Base-by-base conservation (phyloP, 2,113 vertebrate genomes). In the Lagenorhynchus albirostris region DNA sequence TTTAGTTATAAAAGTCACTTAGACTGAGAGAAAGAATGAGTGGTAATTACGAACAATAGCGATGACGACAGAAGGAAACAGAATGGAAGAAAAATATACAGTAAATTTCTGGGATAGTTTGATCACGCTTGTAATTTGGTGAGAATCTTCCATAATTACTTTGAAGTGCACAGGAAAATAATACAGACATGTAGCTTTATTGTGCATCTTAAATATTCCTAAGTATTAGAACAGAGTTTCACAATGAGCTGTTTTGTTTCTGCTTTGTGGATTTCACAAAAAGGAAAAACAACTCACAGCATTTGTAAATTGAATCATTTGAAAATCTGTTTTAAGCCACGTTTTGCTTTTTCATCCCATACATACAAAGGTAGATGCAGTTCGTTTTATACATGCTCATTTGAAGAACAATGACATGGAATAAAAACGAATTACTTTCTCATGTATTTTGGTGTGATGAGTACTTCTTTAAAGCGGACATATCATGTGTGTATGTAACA, bases 401-500 rank as follows among this genome's bases (percentile, higher is more conserved):
- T 31, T 96, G 77, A 71, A 92, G 3, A 97, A 85, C 13, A 84
- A 79, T 87, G 36, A 86, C 50, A 71, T 73, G 31, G 83, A 98
- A 97, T 26, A 11, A 41, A 67, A 77, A 79, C 82, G 50, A 82
- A 96, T 88, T 95, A 92, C 62, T 89, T 97, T 67, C 92, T 92
- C 77, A 88, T 58, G 47, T 41, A 23, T 50, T 84, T 86, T 83
- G 26, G 17, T 95, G 91, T n/a, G 62, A 14, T 15, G 92, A 60
- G 44, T 83, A 33, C 94, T 96, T 96, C 86, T 91, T 89, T 82
- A n/a, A 96, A 95, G 79, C 96, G 89, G 89, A 98, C 93, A 89
- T 62, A 91, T 83, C 25, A 31, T 89, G 65, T 87, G 82, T 62
- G 44, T 2, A 74, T 89, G 76, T 93, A 95, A 97, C 96, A 98